These are phyloP conservation scores for Diarsia mendica DNA, from an alignment of 2,888 invertebrate genomes.

Conservation along the genomic window DNA sequence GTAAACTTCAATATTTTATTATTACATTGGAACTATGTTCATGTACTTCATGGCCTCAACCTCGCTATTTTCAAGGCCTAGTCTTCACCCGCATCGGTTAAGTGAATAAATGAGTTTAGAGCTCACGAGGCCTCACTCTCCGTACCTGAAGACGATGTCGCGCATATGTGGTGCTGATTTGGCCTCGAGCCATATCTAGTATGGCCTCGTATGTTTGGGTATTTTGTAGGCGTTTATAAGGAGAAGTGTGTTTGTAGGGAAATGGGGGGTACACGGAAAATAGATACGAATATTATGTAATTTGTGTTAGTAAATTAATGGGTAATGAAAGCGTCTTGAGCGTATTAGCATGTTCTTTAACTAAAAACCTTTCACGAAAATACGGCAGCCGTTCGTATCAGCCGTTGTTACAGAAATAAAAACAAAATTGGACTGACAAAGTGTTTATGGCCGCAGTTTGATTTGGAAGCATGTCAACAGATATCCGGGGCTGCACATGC, in stretches of 20 bases:
- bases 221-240: background rate
- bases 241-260: background rate
- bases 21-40: too few species aligned
- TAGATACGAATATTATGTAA: background rate
- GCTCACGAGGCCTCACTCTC: conserved; percentile 5
- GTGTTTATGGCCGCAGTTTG: too few species aligned
- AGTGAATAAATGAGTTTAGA: conserved; percentile 52
- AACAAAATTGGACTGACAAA: too few species aligned
- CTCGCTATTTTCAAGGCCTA: conserved; percentile 24
- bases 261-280: background rate
- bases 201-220: background rate
- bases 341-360: too few species aligned
- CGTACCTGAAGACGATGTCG: conserved; percentile 17
- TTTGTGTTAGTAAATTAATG: too few species aligned
- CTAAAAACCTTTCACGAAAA: too few species aligned
- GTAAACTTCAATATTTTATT: background rate
- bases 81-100: conserved; percentile 20
- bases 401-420: too few species aligned
- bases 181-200: conserved; percentile 19
- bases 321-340: too few species aligned
- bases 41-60: background rate
- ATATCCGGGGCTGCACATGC: too few species aligned
- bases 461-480: too few species aligned
- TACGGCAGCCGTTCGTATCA: too few species aligned
- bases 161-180: conserved; percentile 17